Evolutionary conservation across 37 sponge, comb jelly and placozoan genomes (phyloP).

Genomic region (Cladorhizidae sp.): DNA sequence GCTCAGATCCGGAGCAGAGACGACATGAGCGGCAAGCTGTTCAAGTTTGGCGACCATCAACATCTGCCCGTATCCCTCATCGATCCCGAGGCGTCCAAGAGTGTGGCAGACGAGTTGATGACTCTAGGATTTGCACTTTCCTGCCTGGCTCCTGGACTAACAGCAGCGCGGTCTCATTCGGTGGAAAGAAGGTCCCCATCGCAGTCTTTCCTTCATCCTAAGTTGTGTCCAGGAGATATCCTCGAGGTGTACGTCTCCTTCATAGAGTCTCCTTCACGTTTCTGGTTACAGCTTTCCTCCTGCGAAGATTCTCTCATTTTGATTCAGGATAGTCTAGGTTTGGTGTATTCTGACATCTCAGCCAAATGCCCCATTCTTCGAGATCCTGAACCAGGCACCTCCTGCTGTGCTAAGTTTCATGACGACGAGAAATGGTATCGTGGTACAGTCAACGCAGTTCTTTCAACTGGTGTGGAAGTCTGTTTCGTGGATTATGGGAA

Average conservation of each 20-base stretch:
- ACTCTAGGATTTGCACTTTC: not conserved
- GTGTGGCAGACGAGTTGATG: not conserved
- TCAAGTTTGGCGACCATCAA: constrained; percentile 6
- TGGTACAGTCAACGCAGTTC: not conserved
- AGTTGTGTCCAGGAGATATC: not conserved
- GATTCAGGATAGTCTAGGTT: constrained; percentile 8
- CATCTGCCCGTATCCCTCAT: constrained; percentile 7
- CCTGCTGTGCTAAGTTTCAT: constrained; percentile 50
- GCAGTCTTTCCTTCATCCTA: not conserved
- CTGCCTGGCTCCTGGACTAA: not conserved
- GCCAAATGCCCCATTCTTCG: not conserved
- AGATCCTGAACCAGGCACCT: constrained; percentile 19
- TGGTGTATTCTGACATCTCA: not conserved
- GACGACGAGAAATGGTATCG: constrained; percentile 56
- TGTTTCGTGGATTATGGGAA: constrained; percentile 73
- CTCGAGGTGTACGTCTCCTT: constrained; percentile 39
- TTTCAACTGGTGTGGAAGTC: not conserved
- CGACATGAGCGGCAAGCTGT: not conserved
- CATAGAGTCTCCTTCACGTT: constrained; percentile 31
- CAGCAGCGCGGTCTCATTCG: not conserved
- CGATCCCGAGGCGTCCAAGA: not conserved
- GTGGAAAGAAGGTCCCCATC: not conserved
- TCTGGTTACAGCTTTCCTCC: constrained; percentile 64
- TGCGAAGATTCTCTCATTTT: constrained; percentile 18
- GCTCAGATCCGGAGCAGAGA: constrained; percentile 10